These are phyloP conservation scores for Drosophila suzukii DNA, from an alignment of 1,140 invertebrate species.

Conservation along the genomic window DNA sequence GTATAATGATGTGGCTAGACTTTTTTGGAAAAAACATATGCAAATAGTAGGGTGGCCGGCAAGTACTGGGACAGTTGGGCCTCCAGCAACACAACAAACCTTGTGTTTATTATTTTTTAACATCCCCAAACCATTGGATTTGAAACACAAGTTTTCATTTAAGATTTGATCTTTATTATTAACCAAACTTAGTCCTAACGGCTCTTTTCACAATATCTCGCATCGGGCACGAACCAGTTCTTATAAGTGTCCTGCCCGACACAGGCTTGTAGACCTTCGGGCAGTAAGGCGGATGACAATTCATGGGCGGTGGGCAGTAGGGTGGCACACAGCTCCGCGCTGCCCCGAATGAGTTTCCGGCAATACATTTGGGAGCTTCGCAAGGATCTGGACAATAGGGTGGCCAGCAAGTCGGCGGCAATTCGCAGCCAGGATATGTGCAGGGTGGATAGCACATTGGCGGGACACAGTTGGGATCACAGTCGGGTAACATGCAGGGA, in stretches of 20 bases:
- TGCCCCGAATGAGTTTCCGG: neutral
- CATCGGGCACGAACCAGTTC: neutral
- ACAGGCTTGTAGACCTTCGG: neutral
- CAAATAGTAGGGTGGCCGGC: too few relatives aligned
- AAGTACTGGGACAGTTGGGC: too few relatives aligned
- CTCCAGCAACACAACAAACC: too few relatives aligned
- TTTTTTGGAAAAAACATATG: too few relatives aligned
- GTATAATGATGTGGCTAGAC: too few relatives aligned
- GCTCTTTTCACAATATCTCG: neutral
- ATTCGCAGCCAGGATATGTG: neutral
- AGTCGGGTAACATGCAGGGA: neutral
- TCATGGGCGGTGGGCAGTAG: constrained; percentile 8
- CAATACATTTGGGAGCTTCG: neutral
- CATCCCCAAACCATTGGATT: too few relatives aligned
- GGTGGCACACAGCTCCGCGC: neutral
- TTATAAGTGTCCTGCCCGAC: neutral
- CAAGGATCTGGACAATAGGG: neutral
- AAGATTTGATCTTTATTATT: neutral
- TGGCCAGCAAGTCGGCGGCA: constrained; percentile 3
- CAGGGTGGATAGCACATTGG: neutral
- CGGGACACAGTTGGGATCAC: neutral
- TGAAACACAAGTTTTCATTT: neutral
- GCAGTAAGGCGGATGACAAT: neutral
- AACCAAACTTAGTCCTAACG: neutral
- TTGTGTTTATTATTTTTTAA: too few relatives aligned